These are phyloP conservation scores for Ypsolopha sequella DNA, from an alignment of 2,888 invertebrate genomes.

Conservation along the genomic window DNA sequence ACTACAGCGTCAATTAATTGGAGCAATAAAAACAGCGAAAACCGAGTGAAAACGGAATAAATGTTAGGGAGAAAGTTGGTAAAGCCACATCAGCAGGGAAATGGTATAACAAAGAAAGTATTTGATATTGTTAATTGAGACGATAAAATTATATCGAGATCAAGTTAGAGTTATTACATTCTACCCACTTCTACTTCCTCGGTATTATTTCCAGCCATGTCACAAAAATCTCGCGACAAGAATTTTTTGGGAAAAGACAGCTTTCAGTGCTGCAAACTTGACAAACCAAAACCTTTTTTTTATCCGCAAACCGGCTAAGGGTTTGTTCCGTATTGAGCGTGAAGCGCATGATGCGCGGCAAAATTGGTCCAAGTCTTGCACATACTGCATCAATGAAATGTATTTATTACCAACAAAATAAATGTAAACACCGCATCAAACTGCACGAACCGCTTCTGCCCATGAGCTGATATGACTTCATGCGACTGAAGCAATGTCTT, in stretches of 20 bases:
- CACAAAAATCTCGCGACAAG: conserved; percentile 56
- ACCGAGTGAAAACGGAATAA: conserved; percentile 39
- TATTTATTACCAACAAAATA: too few relatives aligned
- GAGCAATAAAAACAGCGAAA: conserved; percentile 8
- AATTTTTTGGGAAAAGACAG: conserved; percentile 41
- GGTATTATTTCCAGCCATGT: conserved; percentile 73
- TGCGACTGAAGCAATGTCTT: too few relatives aligned
- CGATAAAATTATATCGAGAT: conserved; percentile 20
- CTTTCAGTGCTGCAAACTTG: conserved; percentile 31
- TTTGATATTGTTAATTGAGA: conserved; percentile 7
- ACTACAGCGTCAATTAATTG: not conserved
- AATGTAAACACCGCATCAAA: too few relatives aligned
- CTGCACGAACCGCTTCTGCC: too few relatives aligned
- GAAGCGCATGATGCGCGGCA: too few relatives aligned
- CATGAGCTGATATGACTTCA: too few relatives aligned
- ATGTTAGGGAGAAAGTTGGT: conserved; percentile 59
- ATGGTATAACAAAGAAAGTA: conserved; percentile 8
- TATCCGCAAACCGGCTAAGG: not conserved
- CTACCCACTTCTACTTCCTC: conserved; percentile 72
- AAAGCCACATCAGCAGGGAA: conserved; percentile 60
- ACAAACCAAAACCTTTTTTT: not conserved
- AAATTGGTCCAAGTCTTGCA: too few relatives aligned
- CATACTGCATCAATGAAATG: too few relatives aligned
- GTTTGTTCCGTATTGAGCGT: too few relatives aligned
- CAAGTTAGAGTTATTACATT: conserved; percentile 14